phyloP scores from a whole-genome alignment of 2,797 vertebrate species.

The Emydoidea blandingii region DNA sequence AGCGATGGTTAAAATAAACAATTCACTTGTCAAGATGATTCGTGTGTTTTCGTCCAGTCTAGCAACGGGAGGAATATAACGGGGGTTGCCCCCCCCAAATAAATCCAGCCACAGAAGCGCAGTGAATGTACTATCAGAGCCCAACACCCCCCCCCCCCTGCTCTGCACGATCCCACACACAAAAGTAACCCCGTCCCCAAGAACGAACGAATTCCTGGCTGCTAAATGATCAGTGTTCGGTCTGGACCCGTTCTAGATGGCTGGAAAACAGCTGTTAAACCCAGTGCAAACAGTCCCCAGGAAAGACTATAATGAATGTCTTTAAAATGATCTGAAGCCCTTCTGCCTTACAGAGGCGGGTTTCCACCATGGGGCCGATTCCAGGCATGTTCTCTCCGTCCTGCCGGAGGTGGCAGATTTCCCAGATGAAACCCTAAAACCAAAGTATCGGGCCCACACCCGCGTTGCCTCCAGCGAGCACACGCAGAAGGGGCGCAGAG shows the following conservation, averaged over 20 bases:
- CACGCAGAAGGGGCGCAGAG: slow-evolving; percentile 60
- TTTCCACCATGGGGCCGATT: slow-evolving; percentile 54
- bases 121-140: background rate
- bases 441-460: slow-evolving; percentile 69
- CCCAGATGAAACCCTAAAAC: slow-evolving; percentile 69
- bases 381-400: slow-evolving; percentile 57
- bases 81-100: too few relatives aligned
- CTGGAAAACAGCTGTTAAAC: slow-evolving; percentile 69
- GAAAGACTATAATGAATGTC: slow-evolving; percentile 70
- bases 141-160: too few relatives aligned
- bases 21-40: slow-evolving; percentile 54
- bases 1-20: slow-evolving; percentile 65
- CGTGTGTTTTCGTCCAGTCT: slow-evolving; percentile 58
- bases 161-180: fast-evolving
- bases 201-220: slow-evolving; percentile 35
- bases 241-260: slow-evolving; percentile 46
- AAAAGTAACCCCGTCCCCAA: background rate
- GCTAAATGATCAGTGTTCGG: slow-evolving; percentile 67
- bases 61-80: background rate
- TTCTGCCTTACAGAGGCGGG: slow-evolving; percentile 65
- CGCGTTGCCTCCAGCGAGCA: slow-evolving; percentile 66
- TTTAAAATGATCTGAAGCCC: slow-evolving; percentile 64
- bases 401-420: slow-evolving; percentile 64
- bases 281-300: slow-evolving; percentile 66
- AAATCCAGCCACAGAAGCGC: too few relatives aligned